A percentile compares a stretch with the other conserved stretches of the same genome.
Conservation (phyloP, 2,888 invertebrate species). For the Aleiodes testaceus region DNA sequence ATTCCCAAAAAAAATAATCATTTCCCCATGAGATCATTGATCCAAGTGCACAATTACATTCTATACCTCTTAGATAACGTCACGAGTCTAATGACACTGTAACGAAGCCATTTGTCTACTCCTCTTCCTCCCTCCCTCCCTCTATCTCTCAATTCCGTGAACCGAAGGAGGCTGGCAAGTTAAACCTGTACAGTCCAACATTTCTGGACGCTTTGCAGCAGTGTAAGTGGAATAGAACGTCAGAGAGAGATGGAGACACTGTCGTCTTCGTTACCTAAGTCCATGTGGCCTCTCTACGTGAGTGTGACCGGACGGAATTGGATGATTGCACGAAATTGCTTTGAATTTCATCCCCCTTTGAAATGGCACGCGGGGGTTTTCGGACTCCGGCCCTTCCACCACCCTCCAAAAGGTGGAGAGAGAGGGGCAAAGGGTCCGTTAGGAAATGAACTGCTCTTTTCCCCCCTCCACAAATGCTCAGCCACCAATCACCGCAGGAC, state of each 20-base stretch:
- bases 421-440: background rate
- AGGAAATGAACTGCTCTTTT: conserved; percentile 2
- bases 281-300: background rate
- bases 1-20: background rate
- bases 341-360: conserved; percentile 55
- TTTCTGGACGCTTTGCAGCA: background rate
- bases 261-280: no score
- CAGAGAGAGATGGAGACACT: no score
- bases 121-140: no score
- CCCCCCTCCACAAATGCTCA: background rate
- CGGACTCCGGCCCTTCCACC: background rate
- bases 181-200: background rate
- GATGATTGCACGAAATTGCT: conserved; percentile 64
- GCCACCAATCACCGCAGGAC: conserved; percentile 23
- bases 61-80: conserved; percentile 12
- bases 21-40: conserved; percentile 1
- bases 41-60: conserved; percentile 26
- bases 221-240: background rate
- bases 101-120: conserved; percentile 62
- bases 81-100: conserved; percentile 37
- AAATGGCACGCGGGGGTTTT: conserved; percentile 32
- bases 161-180: conserved; percentile 42
- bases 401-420: background rate
- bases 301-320: conserved; percentile 54
- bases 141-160: conserved; percentile 28